Conservation (phyloP, 53 echinoderm and acorn worm species). For the Hippasteria phrygiana region DNA sequence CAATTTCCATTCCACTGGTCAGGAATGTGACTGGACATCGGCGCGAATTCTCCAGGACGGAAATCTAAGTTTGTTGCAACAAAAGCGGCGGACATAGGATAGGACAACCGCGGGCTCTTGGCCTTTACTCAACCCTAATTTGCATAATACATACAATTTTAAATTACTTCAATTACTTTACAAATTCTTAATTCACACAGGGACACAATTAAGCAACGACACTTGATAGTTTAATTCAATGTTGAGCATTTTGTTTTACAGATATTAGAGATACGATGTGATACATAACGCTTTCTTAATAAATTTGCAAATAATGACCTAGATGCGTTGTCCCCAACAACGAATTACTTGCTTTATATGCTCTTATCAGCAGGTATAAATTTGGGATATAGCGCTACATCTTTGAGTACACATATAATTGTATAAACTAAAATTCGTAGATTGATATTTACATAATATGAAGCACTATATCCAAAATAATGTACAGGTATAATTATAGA, state of each 20-base stretch:
- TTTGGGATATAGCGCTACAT: not conserved
- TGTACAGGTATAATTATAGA: not conserved
- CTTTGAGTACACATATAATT: slow-evolving; percentile 15
- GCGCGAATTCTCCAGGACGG: no score
- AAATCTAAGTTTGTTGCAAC: no score
- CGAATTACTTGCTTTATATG: not conserved
- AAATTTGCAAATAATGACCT: not conserved
- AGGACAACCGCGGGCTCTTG: no score
- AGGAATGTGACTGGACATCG: no score
- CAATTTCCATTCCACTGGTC: no score
- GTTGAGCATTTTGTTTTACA: slow-evolving; percentile 41
- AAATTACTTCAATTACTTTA: no score
- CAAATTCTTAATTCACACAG: no score
- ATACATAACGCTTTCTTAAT: slow-evolving; percentile 39
- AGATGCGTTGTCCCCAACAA: not conserved
- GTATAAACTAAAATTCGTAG: slow-evolving; percentile 33
- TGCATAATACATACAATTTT: no score
- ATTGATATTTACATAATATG: slow-evolving; percentile 54
- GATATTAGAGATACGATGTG: slow-evolving; percentile 29
- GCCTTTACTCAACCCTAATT: no score
- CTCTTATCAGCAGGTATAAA: slow-evolving; percentile 9
- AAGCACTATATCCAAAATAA: slow-evolving; percentile 44
- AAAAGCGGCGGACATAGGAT: no score
- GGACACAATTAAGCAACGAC: slow-evolving; percentile 63
- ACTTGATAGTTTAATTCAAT: slow-evolving; percentile 49